These are phyloP conservation scores for Carassius gibelio DNA, from an alignment of 2,113 vertebrate genomes.

Conservation along the genomic window DNA sequence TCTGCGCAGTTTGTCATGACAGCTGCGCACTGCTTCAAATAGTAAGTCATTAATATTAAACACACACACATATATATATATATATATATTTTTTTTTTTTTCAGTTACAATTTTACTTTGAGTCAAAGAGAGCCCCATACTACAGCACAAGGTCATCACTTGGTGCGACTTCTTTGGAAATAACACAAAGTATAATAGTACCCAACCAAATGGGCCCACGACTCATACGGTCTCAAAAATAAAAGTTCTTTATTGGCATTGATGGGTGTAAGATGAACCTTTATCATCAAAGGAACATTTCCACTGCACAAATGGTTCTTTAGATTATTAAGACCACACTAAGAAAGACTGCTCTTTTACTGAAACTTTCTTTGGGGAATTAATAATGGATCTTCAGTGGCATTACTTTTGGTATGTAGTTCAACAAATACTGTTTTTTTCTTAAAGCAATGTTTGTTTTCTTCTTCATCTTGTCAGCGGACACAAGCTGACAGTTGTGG, in stretches of 20 bases:
- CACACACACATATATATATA: too few relatives aligned
- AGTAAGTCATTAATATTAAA: slow-evolving; percentile 25
- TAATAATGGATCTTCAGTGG: background rate
- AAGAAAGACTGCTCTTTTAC: too few relatives aligned
- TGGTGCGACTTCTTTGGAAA: background rate
- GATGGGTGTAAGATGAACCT: too few relatives aligned
- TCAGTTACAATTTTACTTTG: background rate
- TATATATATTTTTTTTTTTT: background rate
- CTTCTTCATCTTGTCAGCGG: slow-evolving; percentile 18
- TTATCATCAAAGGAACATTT: too few relatives aligned
- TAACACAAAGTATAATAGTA: background rate
- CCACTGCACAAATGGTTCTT: too few relatives aligned
- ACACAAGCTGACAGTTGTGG: slow-evolving; percentile 41
- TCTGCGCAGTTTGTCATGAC: slow-evolving; percentile 55
- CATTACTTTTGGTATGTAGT: background rate
- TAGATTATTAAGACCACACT: too few relatives aligned
- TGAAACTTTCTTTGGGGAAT: too few relatives aligned
- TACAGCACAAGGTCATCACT: slow-evolving; percentile 3
- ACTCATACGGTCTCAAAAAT: background rate
- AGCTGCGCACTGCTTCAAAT: slow-evolving; percentile 52
- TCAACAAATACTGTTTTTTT: background rate
- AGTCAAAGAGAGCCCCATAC: background rate
- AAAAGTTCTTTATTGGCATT: background rate
- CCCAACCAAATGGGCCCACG: background rate
- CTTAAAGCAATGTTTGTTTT: background rate